Conservation (phyloP, 2,797 vertebrate species). For the Girardinus metallicus region DNA sequence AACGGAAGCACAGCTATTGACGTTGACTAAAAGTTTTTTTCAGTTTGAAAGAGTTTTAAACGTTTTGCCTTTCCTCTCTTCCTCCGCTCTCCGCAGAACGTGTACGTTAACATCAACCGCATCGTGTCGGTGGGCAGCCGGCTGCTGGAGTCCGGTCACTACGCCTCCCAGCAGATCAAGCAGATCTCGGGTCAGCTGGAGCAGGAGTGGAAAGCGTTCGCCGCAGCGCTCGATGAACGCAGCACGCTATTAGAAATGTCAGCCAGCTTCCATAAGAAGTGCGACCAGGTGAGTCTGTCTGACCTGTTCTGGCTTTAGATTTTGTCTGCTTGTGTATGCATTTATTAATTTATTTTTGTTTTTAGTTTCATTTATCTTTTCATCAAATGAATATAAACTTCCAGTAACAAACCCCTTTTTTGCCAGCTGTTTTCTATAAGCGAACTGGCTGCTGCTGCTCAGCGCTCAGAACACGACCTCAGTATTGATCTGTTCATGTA, state of each 20-base stretch:
- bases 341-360: neutral
- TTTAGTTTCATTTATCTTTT: neutral
- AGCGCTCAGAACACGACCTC: neutral
- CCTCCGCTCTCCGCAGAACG: conserved; percentile 81
- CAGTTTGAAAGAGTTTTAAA: neutral
- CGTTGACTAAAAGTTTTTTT: too few relatives aligned
- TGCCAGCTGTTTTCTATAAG: neutral
- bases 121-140: conserved; percentile 99
- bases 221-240: conserved; percentile 95
- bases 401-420: neutral
- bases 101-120: conserved; percentile 98
- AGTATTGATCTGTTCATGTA: neutral
- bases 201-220: conserved; percentile 98
- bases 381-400: neutral
- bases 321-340: neutral
- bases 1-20: too few relatives aligned
- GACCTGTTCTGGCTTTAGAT: neutral
- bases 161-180: conserved; percentile 97
- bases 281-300: conserved; percentile 88
- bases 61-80: neutral
- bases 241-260: conserved; percentile 98
- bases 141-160: conserved; percentile 95
- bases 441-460: neutral
- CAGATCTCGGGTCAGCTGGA: conserved; percentile 97
- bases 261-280: conserved; percentile 96